Percentiles rank a stretch among this genome's conserved stretches.
These are phyloP conservation scores for Sinodicranocentrus sp. DNA, from an alignment of 2,888 invertebrate species.

Conservation along the genomic window DNA sequence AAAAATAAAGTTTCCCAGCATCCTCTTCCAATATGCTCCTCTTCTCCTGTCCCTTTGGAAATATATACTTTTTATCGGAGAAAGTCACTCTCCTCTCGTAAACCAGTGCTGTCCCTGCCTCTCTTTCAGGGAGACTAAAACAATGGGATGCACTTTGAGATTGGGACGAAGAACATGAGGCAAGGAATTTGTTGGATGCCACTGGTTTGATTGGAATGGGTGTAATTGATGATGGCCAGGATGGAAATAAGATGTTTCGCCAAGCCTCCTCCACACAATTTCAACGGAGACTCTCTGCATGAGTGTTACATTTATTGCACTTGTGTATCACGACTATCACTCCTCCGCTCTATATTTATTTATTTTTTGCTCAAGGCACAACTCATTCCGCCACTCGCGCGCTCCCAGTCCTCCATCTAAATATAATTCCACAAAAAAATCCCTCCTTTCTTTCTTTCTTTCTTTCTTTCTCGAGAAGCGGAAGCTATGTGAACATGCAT, in stretches of 20 bases:
- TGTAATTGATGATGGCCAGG: conserved; percentile 28
- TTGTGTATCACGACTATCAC: no score
- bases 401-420: neutral
- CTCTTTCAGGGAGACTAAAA: neutral
- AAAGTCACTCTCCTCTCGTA: conserved; percentile 21
- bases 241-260: conserved; percentile 25
- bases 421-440: no score
- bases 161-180: neutral
- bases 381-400: conserved; percentile 2
- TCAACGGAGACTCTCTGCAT: neutral
- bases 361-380: neutral
- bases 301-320: conserved; percentile 3
- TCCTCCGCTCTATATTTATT: neutral
- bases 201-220: conserved; percentile 26
- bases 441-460: no score
- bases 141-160: neutral
- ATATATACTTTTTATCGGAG: conserved; percentile 30
- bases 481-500: neutral
- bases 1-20: conserved; percentile 2
- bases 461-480: neutral
- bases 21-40: conserved; percentile 7
- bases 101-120: conserved; percentile 1
- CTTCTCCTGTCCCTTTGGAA: neutral
- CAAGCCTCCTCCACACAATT: neutral
- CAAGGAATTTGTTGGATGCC: conserved; percentile 28